Evolutionary conservation across 2,888 invertebrate genomes (phyloP), one percentile per base, ranked within the genome.

Genomic region (Macrophya alboannulata): DNA sequence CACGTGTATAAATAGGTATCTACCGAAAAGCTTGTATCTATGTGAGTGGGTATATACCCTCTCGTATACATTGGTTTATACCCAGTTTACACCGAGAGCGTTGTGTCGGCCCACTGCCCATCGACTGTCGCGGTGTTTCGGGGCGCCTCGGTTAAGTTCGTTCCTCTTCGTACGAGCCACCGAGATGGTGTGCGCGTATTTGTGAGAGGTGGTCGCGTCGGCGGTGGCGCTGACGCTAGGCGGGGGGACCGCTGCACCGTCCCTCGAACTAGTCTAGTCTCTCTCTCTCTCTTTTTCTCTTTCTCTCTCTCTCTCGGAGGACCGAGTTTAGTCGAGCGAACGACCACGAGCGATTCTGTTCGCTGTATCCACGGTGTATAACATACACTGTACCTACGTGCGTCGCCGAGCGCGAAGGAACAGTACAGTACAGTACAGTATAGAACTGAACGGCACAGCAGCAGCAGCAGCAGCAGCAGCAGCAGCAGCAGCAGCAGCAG

Each of bases 401-500:
- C 88, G 86, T 85, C 83, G 72, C 84, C 84, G 72, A 68, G 85
- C 79, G 65, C 76, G 59, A 62, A 79, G 55, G 77, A 74, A 21
- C 74, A 25, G 74, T 45, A 74, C n/a, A 37, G 40, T 40, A 15
- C 12, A 72, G 71, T 51, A 12, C 17, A 51, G 51, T 9, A 59
- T 8, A 59, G 62, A 21, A 62, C 21, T n/a, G 65, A 25, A 65
- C 17, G 15, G 68, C 10, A 68, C 31, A 17, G 68, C 6, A 31
- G 10, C 6, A 62, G n/a, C n/a, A n/a, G n/a, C n/a, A n/a, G n/a
- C n/a, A n/a, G n/a, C n/a, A n/a, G n/a, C n/a, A n/a, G n/a, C 71
- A 71, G n/a, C 72, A 72, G 72, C 72, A 72, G 72, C 43, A 72
- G 72, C 6, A 40, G 71, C 12, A 43, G 15, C 4, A 25, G 25